These are phyloP conservation scores for Pseudachorutes palmiensis DNA, from an alignment of 1,140 invertebrate genomes.

Conservation along the genomic window DNA sequence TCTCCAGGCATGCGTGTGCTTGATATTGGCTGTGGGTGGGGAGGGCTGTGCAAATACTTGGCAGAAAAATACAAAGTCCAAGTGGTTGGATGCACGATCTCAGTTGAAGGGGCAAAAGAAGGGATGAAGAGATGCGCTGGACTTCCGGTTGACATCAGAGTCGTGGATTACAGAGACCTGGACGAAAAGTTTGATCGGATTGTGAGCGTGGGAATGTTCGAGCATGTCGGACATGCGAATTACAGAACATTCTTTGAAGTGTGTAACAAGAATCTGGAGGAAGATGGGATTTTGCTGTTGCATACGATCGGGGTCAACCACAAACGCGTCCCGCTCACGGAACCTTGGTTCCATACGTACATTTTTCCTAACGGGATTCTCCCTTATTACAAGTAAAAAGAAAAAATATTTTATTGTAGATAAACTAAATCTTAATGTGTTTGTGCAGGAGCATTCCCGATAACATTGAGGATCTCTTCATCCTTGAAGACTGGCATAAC, in stretches of 20 bases:
- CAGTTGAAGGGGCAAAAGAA: slow-evolving; percentile 24
- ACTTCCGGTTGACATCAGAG: slow-evolving; percentile 28
- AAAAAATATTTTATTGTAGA: neutral
- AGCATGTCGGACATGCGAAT: slow-evolving; percentile 35
- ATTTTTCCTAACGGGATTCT: slow-evolving; percentile 36
- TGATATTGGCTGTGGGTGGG: slow-evolving; percentile 30
- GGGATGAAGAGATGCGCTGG: slow-evolving; percentile 19
- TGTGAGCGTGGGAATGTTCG: slow-evolving; percentile 35
- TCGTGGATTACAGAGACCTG: slow-evolving; percentile 33
- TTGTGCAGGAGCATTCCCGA: slow-evolving; percentile 15
- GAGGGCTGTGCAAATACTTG: slow-evolving; percentile 31
- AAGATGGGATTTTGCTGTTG: slow-evolving; percentile 34
- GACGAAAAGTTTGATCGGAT: slow-evolving; percentile 35
- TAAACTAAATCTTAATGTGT: neutral
- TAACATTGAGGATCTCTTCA: slow-evolving; percentile 21
- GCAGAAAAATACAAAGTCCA: slow-evolving; percentile 32
- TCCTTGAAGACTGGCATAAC: slow-evolving; percentile 38
- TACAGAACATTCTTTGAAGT: slow-evolving; percentile 30
- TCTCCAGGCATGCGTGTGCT: slow-evolving; percentile 33
- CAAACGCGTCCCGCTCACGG: slow-evolving; percentile 19
- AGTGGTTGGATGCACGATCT: slow-evolving; percentile 32
- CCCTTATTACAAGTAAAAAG: slow-evolving; percentile 27
- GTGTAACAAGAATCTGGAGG: slow-evolving; percentile 24
- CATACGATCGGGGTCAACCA: slow-evolving; percentile 28
- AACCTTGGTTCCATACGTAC: slow-evolving; percentile 31